Conservation (phyloP, 2,113 vertebrate species). For the Geococcyx californianus region DNA sequence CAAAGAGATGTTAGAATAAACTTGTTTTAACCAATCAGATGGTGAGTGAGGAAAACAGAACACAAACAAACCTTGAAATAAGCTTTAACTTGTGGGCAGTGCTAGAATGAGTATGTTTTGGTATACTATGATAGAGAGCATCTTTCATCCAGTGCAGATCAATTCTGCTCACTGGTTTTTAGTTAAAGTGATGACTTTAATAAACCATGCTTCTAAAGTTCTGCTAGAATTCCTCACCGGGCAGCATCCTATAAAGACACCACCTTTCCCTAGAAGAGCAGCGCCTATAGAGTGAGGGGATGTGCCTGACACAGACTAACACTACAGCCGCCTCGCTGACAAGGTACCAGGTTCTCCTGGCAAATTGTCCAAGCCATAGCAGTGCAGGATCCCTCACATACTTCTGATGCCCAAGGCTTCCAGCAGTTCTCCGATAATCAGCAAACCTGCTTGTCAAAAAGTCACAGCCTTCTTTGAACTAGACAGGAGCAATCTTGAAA, state of each 20-base stretch:
- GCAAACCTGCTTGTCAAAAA: neutral
- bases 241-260: neutral
- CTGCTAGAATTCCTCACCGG: neutral
- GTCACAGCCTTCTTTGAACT: neutral
- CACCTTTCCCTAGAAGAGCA: neutral
- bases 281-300: neutral
- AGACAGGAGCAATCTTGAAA: neutral
- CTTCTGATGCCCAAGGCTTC: neutral
- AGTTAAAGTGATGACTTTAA: neutral
- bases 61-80: neutral
- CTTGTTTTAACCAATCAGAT: neutral
- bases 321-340: neutral
- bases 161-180: neutral
- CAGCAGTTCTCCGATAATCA: neutral
- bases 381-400: neutral
- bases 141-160: neutral
- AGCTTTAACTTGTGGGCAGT: neutral
- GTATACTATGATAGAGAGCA: neutral
- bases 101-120: neutral
- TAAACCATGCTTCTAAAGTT: neutral
- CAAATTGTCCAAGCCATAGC: neutral
- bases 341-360: neutral
- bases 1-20: neutral
- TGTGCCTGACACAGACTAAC: rapidly evolving
- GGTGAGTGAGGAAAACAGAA: neutral